Evolutionary conservation across 2,113 vertebrate genomes (phyloP).

Genomic region (Hoplias malabaricus): DNA sequence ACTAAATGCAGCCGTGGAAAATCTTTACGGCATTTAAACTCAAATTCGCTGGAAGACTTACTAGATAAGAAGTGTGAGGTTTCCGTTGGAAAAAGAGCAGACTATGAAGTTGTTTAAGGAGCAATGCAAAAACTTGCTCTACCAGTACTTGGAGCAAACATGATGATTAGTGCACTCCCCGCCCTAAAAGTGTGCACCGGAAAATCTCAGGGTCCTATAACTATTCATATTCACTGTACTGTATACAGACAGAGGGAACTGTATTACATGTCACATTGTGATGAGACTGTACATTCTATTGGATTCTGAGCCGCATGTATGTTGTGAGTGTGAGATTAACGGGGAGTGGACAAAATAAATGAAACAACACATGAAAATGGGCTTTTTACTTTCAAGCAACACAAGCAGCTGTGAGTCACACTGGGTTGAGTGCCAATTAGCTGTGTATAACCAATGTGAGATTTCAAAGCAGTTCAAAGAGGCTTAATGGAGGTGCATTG

Average conservation of each 20-base stretch:
- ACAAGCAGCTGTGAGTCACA: not conserved
- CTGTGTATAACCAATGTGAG: not conserved
- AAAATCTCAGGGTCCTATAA: slow-evolving; percentile 35
- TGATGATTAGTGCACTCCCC: not conserved
- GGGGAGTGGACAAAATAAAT: not conserved
- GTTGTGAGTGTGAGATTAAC: not conserved
- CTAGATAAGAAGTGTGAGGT: not conserved
- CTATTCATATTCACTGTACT: not conserved
- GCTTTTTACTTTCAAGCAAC: not conserved
- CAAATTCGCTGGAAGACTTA: slow-evolving; percentile 18
- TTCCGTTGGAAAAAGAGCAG: not conserved
- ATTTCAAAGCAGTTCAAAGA: not conserved
- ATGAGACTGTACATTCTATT: not conserved
- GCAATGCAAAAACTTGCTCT: not conserved
- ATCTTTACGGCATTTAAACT: not conserved
- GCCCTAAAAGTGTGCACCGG: not conserved
- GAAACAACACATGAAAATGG: not conserved
- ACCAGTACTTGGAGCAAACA: not conserved
- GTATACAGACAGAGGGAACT: not conserved
- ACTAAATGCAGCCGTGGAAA: not conserved
- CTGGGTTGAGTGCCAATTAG: not conserved
- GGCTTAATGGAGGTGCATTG: not conserved
- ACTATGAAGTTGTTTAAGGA: not conserved
- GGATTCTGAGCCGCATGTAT: not conserved
- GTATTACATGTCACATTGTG: not conserved